These are phyloP conservation scores for Ctenicera cuprea DNA, from an alignment of 2,888 invertebrate genomes.

Conservation along the genomic window DNA sequence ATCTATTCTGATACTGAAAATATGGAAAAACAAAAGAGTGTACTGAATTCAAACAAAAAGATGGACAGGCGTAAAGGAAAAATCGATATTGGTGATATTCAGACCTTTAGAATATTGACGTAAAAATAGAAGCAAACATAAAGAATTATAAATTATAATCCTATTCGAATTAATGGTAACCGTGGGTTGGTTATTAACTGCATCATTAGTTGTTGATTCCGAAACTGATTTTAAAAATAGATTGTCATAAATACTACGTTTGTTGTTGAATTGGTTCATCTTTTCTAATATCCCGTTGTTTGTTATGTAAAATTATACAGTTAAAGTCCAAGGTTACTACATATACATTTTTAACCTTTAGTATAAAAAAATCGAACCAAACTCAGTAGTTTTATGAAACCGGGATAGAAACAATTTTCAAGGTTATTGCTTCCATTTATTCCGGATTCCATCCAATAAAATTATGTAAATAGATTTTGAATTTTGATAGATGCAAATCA, in stretches of 20 bases:
- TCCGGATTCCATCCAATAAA: constrained; percentile 38
- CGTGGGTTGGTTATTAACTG: background rate
- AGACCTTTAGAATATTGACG: too few species aligned
- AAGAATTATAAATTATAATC: too few species aligned
- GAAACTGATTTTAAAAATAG: constrained; percentile 3
- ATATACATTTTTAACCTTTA: background rate
- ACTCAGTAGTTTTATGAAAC: background rate
- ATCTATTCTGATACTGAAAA: too few species aligned
- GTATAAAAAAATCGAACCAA: background rate
- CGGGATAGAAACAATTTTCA: constrained; percentile 4
- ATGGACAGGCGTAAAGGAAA: too few species aligned
- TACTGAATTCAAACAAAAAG: too few species aligned
- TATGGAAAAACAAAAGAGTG: too few species aligned
- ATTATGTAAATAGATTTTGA: constrained; percentile 33
- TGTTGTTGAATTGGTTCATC: constrained; percentile 6
- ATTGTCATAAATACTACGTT: background rate
- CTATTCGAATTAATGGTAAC: too few species aligned
- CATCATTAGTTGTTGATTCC: background rate
- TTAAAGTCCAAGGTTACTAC: constrained; percentile 3
- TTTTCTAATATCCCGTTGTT: background rate
- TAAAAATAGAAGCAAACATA: too few species aligned
- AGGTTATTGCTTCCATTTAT: constrained; percentile 38
- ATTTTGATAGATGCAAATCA: constrained; percentile 40
- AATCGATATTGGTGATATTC: too few species aligned
- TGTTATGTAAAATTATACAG: background rate